Conservation (phyloP, 2,888 invertebrate genomes). For the Camponotus fellah region DNA sequence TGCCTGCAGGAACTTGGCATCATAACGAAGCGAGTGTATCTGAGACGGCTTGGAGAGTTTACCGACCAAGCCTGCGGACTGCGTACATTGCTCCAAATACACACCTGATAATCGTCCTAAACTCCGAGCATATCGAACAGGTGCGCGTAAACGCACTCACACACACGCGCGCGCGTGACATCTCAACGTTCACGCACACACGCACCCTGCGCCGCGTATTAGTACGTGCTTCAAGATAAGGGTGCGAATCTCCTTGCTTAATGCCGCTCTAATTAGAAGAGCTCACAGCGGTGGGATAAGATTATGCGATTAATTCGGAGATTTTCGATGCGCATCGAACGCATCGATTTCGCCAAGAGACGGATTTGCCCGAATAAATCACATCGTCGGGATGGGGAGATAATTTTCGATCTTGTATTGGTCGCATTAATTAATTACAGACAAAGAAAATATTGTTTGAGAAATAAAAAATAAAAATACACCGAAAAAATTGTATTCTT, state of each 20-base stretch:
- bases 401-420: too few relatives aligned
- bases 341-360: not conserved
- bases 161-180: slow-evolving; percentile 10
- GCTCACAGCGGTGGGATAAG: not conserved
- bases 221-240: slow-evolving; percentile 38
- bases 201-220: not conserved
- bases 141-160: not conserved
- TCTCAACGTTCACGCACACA: slow-evolving; percentile 32
- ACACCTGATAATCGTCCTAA: slow-evolving; percentile 48
- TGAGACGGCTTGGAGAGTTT: slow-evolving; percentile 44
- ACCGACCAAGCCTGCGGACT: slow-evolving; percentile 18
- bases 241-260: slow-evolving; percentile 35
- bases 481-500: too few relatives aligned
- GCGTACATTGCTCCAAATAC: slow-evolving; percentile 45
- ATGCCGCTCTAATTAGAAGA: slow-evolving; percentile 33
- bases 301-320: slow-evolving; percentile 23
- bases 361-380: not conserved
- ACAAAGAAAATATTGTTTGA: too few relatives aligned
- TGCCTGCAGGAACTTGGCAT: not conserved
- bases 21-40: slow-evolving; percentile 19
- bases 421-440: too few relatives aligned
- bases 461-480: too few relatives aligned
- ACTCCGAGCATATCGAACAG: slow-evolving; percentile 29
- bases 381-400: not conserved
- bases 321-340: slow-evolving; percentile 3